Evolutionary conservation across 2,113 vertebrate species (phyloP), one percentile per base, ranked within the genome.

Genomic region (Panthera uncia): DNA sequence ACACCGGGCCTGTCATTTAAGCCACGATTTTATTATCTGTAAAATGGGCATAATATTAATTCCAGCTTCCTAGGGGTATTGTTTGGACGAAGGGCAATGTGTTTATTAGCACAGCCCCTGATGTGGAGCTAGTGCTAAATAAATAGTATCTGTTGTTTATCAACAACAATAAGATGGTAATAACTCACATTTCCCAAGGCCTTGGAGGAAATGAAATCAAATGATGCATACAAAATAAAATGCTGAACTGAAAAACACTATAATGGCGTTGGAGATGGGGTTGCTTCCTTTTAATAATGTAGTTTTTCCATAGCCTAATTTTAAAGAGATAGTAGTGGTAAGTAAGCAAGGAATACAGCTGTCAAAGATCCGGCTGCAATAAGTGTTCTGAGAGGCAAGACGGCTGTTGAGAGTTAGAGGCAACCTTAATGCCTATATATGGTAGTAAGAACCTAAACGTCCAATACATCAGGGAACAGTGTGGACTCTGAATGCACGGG

Each of bases 121-220:
- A 68, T 48, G 23, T 12, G 71, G 14, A 89, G 81, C 83, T 93
- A 57, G 48, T 87, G 63, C 82, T 91, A 95, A 97, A 96, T 68
- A 91, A 68, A 93, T 36, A 96, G n/a, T 76, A 91, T 29, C 33
- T 69, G 1, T 57, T 94, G 87, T 96, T 96, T 95, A 71, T 91
- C 92, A 96, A 90, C 68, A 96, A 89, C 19, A 91, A 48, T 65
- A 85, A 82, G 33, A 91, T 66, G 52, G 86, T 83, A 89, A 89
- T 57, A 94, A 95, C 27, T 97, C 73, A 95, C 15, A 88, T 92
- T 93, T 87, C 55, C 63, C 63, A 92, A 71, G 55, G 78, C 48
- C 94, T 92, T 69, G 33, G 80, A 92, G 74, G 25, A 96, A 87
- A 96, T 91, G n/a, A 94, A 93, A 95, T 93, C 31, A 92, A 88